Evolutionary conservation across 2,888 invertebrate genomes (phyloP).

Genomic region (Anorthoa munda): DNA sequence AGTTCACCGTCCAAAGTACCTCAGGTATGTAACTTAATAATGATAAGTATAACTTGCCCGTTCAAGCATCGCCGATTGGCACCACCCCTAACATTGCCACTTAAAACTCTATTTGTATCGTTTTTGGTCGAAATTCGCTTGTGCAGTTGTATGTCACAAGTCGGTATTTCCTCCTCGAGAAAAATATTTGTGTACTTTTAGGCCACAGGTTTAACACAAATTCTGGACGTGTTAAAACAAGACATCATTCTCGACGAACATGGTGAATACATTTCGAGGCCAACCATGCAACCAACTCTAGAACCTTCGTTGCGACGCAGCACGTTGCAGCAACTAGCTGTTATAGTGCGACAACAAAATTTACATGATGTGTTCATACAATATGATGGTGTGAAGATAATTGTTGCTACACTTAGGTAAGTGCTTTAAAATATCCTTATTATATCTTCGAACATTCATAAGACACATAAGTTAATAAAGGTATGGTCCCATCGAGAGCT

Average conservation of each 20-base stretch:
- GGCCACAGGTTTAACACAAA: conserved; percentile 84
- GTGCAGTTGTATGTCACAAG: too few species aligned
- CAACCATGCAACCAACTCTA: conserved; percentile 77
- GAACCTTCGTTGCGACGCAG: conserved; percentile 93
- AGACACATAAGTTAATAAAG: too few species aligned
- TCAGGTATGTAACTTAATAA: conserved; percentile 73
- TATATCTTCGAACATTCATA: too few species aligned
- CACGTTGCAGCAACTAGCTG: conserved; percentile 92
- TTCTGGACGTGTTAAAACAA: conserved; percentile 86
- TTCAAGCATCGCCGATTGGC: too few species aligned
- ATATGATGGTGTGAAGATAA: conserved; percentile 89
- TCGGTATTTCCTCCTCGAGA: too few species aligned
- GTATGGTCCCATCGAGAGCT: too few species aligned
- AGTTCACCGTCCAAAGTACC: conserved; percentile 78
- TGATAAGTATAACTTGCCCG: not conserved
- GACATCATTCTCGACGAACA: conserved; percentile 81
- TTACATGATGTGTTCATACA: conserved; percentile 92
- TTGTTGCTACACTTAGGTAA: conserved; percentile 84
- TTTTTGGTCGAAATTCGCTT: too few species aligned
- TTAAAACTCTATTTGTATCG: too few species aligned
- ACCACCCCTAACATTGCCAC: too few species aligned
- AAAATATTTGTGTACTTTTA: conserved; percentile 54
- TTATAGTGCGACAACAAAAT: conserved; percentile 92
- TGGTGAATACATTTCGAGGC: conserved; percentile 73
- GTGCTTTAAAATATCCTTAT: not conserved